These are phyloP conservation scores for Muscina levida DNA, from an alignment of 2,888 invertebrate genomes.

Conservation along the genomic window DNA sequence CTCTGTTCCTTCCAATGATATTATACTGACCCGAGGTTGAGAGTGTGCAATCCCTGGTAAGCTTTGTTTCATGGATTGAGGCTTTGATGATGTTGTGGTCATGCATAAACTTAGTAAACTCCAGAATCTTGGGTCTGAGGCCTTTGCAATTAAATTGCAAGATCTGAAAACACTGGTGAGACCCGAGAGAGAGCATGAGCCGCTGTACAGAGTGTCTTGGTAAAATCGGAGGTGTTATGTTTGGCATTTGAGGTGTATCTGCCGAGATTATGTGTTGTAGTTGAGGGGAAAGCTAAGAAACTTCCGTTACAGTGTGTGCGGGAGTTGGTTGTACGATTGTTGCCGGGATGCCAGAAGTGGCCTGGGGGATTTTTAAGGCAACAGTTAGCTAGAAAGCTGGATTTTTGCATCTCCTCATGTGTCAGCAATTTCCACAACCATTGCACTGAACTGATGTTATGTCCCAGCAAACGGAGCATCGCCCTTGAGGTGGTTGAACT, in stretches of 20 bases:
- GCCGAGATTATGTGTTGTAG: background rate
- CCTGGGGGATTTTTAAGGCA: background rate
- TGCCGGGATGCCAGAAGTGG: background rate
- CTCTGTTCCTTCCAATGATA: background rate
- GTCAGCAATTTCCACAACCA: background rate
- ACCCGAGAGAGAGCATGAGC: background rate
- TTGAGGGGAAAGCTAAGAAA: background rate
- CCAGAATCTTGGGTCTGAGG: background rate
- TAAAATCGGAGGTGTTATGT: background rate
- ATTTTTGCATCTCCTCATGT: background rate
- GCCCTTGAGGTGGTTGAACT: background rate
- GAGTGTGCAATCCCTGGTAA: background rate
- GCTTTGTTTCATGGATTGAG: constrained; percentile 20
- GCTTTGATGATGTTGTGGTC: background rate
- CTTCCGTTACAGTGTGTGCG: background rate
- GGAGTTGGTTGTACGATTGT: background rate
- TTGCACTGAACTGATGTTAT: background rate
- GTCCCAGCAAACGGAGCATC: no score
- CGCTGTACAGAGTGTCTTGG: background rate
- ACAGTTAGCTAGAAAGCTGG: background rate
- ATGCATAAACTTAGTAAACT: constrained; percentile 10
- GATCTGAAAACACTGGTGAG: background rate
- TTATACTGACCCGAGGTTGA: background rate
- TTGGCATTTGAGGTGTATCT: background rate
- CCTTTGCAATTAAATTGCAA: background rate